Evolutionary conservation across 2,888 invertebrate species (phyloP).

Genomic region (Fissipunctia ypsillon): DNA sequence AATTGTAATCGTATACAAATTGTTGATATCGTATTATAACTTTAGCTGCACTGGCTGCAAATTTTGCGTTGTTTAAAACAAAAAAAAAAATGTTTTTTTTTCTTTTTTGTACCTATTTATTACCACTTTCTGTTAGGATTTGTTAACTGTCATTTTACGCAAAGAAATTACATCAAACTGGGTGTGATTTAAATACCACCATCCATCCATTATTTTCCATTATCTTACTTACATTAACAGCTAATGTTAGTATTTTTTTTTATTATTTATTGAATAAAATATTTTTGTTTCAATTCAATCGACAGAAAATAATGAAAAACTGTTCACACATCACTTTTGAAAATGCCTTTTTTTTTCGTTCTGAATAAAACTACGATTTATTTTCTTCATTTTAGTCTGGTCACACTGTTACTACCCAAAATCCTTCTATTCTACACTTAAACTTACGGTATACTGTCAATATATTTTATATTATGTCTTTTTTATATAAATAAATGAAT

Average conservation of each 20-base stretch:
- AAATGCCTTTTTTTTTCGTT: background rate
- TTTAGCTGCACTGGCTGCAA: background rate
- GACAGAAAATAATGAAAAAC: background rate
- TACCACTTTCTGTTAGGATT: background rate
- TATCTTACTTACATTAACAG: too few species aligned
- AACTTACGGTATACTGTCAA: constrained; percentile 80
- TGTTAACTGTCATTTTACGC: background rate
- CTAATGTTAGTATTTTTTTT: background rate
- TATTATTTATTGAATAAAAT: too few species aligned
- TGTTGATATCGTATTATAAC: constrained; percentile 19
- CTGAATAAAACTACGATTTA: background rate
- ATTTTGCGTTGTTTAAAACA: background rate
- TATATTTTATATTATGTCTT: constrained; percentile 77
- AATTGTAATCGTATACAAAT: constrained; percentile 43
- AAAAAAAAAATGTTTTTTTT: background rate
- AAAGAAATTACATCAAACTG: background rate
- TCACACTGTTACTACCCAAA: constrained; percentile 48
- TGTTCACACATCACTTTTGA: background rate
- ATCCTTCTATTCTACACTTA: constrained; percentile 69
- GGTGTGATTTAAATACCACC: background rate
- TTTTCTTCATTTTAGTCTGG: background rate
- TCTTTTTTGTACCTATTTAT: too few species aligned
- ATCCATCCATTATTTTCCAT: too few species aligned
- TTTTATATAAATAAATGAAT: constrained; percentile 71
- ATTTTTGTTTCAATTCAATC: background rate